Base-by-base conservation (phyloP, 1,140 invertebrate genomes). In the Diprion similis region DNA sequence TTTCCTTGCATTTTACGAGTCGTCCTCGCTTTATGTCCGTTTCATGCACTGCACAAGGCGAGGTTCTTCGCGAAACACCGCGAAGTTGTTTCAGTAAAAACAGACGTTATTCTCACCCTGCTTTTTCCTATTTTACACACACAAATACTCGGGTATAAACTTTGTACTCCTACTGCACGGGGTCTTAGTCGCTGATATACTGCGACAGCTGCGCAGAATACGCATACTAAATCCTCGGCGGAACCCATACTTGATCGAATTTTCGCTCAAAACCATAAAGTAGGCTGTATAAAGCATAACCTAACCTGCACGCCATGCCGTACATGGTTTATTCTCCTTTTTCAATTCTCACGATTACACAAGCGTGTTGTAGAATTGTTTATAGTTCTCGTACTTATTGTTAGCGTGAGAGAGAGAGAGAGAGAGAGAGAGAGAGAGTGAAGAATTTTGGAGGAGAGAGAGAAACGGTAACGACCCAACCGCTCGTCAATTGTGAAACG, bases 1-100 rank as follows among this genome's bases (percentile, higher is more conserved):
- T 59, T 59, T 59, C 51, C 51, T 59, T 59, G 51, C 51, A 59
- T 59, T 59, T 59, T 59, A 59, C 51, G 51, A 59, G 51, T 59
- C 11, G 51, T 9, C n/a, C 11, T 17, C n/a, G 8, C 4, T 59
- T 59, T 59, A 59, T 59, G 51, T 59, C 11, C 51, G 51, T 59
- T 59, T 59, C 51, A 59, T 59, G 6, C 51, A 59, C 51, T 59
- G 51, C 51, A 4, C 11, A 17, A 59, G 24, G 24, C 24, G 6
- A 37, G 24, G 24, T 37, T 37, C 51, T 9, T 59, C n/a, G 51
- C 51, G 51, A 59, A 59, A 59, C n/a, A 59, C 51, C 51, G 51
- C 51, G 51, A 59, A 59, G 51, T 59, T 59, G 51, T 13, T 13
- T 59, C 51, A 59, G n/a, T 59, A 59, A 59, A 59, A 59, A 59